Conservation (phyloP, 2,797 vertebrate species). For the Typhlichthys subterraneus region DNA sequence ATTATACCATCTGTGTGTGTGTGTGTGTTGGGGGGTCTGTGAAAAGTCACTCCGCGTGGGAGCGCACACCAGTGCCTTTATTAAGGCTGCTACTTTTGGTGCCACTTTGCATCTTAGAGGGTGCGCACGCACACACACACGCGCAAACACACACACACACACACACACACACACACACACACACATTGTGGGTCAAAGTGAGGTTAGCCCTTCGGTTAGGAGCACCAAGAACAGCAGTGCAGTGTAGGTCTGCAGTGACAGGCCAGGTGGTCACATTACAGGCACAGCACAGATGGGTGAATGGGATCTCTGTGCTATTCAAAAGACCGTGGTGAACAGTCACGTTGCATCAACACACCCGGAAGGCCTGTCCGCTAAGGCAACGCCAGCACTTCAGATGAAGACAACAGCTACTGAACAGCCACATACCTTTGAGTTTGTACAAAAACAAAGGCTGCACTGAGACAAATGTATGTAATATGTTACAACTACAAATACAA, state of each 20-base stretch:
- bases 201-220: slow-evolving; percentile 41
- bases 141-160: slow-evolving; percentile 7
- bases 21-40: background rate
- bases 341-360: too few species aligned
- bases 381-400: background rate
- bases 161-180: slow-evolving; percentile 5
- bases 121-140: background rate
- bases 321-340: background rate
- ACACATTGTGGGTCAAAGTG: slow-evolving; percentile 56
- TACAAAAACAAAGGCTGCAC: too few species aligned
- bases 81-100: slow-evolving; percentile 60
- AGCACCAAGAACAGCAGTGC: slow-evolving; percentile 33
- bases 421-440: too few species aligned
- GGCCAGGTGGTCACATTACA: slow-evolving; percentile 24
- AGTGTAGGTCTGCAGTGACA: slow-evolving; percentile 11
- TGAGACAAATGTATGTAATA: background rate
- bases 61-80: slow-evolving; percentile 44
- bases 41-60: slow-evolving; percentile 27
- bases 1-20: background rate
- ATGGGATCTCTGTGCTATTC: slow-evolving; percentile 8
- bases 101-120: slow-evolving; percentile 56
- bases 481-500: background rate
- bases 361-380: background rate
- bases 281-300: slow-evolving; percentile 13
- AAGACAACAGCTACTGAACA: background rate